Conservation (phyloP, 2,888 invertebrate genomes). For the Epirrhoe alternata region DNA sequence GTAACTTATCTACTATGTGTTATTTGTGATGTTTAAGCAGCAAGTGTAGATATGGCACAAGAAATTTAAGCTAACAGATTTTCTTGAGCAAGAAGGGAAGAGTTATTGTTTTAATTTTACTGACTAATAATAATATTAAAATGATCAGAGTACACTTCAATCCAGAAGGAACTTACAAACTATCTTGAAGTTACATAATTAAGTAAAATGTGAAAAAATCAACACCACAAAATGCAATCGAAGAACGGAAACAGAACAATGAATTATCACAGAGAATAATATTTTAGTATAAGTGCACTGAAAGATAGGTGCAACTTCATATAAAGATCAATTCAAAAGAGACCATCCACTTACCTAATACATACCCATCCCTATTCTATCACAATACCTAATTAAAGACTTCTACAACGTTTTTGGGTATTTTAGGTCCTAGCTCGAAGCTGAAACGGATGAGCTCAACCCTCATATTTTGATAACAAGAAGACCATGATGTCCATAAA, state of each 20-base stretch:
- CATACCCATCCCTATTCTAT: slow-evolving; percentile 53
- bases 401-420: slow-evolving; percentile 71
- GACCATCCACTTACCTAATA: slow-evolving; percentile 40
- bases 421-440: slow-evolving; percentile 43
- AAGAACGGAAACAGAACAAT: slow-evolving; percentile 52
- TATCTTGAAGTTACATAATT: slow-evolving; percentile 31
- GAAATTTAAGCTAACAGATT: slow-evolving; percentile 53
- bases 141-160: neutral
- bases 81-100: slow-evolving; percentile 59
- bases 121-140: neutral
- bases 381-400: slow-evolving; percentile 56
- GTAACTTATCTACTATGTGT: neutral
- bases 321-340: slow-evolving; percentile 54
- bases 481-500: neutral
- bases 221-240: slow-evolving; percentile 48
- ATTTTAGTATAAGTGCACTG: slow-evolving; percentile 62
- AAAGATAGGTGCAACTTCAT: slow-evolving; percentile 59
- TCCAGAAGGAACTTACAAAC: neutral
- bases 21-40: slow-evolving; percentile 50
- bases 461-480: neutral
- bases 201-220: slow-evolving; percentile 46
- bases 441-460: neutral
- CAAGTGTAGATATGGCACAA: slow-evolving; percentile 75
- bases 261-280: slow-evolving; percentile 70
- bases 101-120: slow-evolving; percentile 10